Percentiles rank a stretch among this genome's conserved stretches.
These are phyloP conservation scores for Champsocephalus gunnari DNA, from an alignment of 2,797 vertebrate genomes.

Conservation along the genomic window DNA sequence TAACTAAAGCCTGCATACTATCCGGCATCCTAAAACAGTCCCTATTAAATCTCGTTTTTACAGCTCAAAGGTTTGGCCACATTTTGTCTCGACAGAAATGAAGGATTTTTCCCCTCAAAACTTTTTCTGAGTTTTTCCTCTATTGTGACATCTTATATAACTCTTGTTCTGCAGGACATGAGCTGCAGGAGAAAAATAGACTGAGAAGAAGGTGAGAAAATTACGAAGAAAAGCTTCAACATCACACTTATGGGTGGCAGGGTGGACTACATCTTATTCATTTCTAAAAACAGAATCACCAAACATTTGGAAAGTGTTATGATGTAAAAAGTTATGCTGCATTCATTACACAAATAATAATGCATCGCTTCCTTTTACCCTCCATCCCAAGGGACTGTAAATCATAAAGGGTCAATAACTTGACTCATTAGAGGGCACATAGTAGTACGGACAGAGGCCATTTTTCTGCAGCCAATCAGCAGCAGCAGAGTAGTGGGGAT, in stretches of 20 bases:
- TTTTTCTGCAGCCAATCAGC: conserved; percentile 24
- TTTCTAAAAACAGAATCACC: background rate
- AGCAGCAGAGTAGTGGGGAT: background rate
- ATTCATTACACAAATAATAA: background rate
- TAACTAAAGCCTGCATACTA: background rate
- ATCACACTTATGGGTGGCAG: background rate
- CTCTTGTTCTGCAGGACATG: conserved; percentile 4
- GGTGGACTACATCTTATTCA: conserved; percentile 8
- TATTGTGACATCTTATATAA: background rate
- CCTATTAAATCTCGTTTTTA: background rate
- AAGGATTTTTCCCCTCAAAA: background rate
- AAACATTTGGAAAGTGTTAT: background rate
- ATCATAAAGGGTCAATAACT: background rate
- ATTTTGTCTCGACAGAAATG: background rate
- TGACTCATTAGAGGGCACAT: conserved; percentile 3
- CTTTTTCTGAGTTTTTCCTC: conserved; percentile 2
- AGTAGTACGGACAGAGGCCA: conserved; percentile 4
- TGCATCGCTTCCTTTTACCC: background rate
- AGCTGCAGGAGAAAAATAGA: background rate
- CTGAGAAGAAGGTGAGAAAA: background rate
- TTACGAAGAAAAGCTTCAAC: background rate
- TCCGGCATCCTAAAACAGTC: background rate
- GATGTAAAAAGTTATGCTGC: background rate
- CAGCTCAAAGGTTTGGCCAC: background rate
- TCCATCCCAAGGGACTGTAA: background rate